These are phyloP conservation scores for Isaurus tuberculatus DNA, from an alignment of 92 coral and sea anemone species.

Conservation along the genomic window DNA sequence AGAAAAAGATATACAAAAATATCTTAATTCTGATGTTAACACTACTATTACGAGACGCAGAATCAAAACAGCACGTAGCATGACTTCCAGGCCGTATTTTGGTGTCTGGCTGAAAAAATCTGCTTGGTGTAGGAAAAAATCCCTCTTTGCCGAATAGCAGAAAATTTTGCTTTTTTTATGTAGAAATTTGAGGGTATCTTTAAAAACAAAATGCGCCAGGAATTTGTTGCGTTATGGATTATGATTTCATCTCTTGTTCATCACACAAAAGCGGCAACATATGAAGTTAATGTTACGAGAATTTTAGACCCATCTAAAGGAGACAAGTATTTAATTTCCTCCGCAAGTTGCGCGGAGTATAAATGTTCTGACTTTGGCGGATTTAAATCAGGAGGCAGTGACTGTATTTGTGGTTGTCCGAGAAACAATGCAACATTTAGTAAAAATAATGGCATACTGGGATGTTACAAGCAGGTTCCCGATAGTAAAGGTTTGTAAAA, in stretches of 20 bases:
- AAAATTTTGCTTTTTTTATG: background rate
- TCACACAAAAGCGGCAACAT: background rate
- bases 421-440: background rate
- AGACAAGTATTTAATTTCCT: background rate
- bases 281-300: slow-evolving; percentile 1
- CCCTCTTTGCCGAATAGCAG: background rate
- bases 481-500: slow-evolving; percentile 3
- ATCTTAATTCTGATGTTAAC: no score
- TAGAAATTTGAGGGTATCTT: background rate
- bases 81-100: background rate
- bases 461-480: background rate
- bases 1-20: no score
- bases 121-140: background rate
- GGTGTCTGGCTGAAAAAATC: background rate
- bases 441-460: background rate
- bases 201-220: background rate
- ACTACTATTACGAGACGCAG: background rate
- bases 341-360: background rate
- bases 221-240: background rate
- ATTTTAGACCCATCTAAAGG: background rate
- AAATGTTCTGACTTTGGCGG: slow-evolving; percentile 24
- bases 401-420: background rate
- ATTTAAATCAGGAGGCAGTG: background rate
- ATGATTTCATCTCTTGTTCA: background rate
- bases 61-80: background rate